A percentile compares a stretch with the other conserved stretches of the same genome.
These are phyloP conservation scores for Dendrolimus pini DNA, from an alignment of 2,888 invertebrate genomes.

Conservation along the genomic window DNA sequence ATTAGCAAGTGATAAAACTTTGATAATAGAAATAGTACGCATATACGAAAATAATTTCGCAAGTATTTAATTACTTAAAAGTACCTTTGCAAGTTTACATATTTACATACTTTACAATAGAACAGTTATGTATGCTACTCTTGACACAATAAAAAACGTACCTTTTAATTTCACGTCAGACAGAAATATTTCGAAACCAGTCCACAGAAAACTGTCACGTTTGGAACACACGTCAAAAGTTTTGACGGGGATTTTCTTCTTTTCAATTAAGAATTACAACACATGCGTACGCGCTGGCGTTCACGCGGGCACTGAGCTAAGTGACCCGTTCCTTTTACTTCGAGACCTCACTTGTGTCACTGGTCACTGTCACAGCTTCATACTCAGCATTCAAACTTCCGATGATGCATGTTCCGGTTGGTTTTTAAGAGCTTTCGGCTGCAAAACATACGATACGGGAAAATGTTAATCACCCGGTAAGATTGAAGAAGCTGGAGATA, in stretches of 20 bases:
- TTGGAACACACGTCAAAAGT: constrained; percentile 30
- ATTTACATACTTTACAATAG: too few relatives aligned
- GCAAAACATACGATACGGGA: constrained; percentile 5
- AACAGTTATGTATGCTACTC: too few relatives aligned
- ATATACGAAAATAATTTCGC: too few relatives aligned
- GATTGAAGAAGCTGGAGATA: too few relatives aligned
- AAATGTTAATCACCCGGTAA: too few relatives aligned
- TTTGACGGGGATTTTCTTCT: constrained; percentile 37
- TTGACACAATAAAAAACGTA: too few relatives aligned
- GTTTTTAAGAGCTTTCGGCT: constrained; percentile 20
- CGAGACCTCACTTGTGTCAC: constrained; percentile 41
- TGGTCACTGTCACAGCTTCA: constrained; percentile 32
- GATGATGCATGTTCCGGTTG: constrained; percentile 61
- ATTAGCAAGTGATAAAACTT: too few relatives aligned
- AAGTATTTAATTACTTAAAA: too few relatives aligned
- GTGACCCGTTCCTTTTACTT: constrained; percentile 53
- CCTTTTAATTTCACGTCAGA: too few relatives aligned
- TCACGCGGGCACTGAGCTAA: constrained; percentile 58
- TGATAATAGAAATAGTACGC: too few relatives aligned
- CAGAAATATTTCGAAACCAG: constrained; percentile 5
- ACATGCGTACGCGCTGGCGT: constrained; percentile 47
- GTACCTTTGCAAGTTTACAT: too few relatives aligned
- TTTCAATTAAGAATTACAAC: constrained; percentile 9
- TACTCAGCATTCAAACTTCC: constrained; percentile 40
- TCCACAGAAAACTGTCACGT: constrained; percentile 40